Evolutionary conservation across 2,888 invertebrate genomes (phyloP), one percentile per base, ranked within the genome.

Genomic region (Trichopria drosophilae): DNA sequence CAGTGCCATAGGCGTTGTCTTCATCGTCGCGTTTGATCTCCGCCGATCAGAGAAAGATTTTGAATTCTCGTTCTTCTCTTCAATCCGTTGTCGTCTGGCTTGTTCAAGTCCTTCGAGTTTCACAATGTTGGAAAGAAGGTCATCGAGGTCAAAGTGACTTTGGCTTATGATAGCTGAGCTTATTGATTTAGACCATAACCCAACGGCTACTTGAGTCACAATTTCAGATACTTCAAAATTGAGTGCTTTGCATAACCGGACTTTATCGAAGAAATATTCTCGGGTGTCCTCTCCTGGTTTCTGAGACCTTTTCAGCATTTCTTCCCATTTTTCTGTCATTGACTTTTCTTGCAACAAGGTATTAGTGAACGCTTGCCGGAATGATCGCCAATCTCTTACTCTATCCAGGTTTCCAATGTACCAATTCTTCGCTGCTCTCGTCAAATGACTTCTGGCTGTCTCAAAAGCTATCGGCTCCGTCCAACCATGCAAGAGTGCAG

Each of bases 181-280:
- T 12, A 53, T 50, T 12, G 49, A 23, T 31, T 18, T 13, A 7
- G 48, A 51, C 51, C 48, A 51, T 9, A 55, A 22, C 0, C 55
- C n/a, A n/a, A n/a, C n/a, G n/a, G n/a, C n/a, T n/a, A n/a, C n/a
- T n/a, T n/a, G n/a, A n/a, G n/a, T n/a, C n/a, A n/a, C n/a, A n/a
- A n/a, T n/a, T n/a, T n/a, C n/a, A n/a, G n/a, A n/a, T n/a, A n/a
- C n/a, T n/a, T 45, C 1, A 55, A 58, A 41, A 0, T 28, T 18
- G 4, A 60, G 24, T 1, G 36, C 51, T 15, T 51, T 44, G 24
- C 57, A 60, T 3, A 53, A n/a, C 1, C 54, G 42, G 1, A 56
- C 6, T 29, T 60, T 58, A 7, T 42, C 39, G 18, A 29, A 26
- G 24, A 55, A 53, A 23, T 59, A 55, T 16, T 51, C 47, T n/a